These are phyloP conservation scores for Mesopsocus fuscifrons DNA, from an alignment of 2,888 invertebrate species.

Conservation along the genomic window DNA sequence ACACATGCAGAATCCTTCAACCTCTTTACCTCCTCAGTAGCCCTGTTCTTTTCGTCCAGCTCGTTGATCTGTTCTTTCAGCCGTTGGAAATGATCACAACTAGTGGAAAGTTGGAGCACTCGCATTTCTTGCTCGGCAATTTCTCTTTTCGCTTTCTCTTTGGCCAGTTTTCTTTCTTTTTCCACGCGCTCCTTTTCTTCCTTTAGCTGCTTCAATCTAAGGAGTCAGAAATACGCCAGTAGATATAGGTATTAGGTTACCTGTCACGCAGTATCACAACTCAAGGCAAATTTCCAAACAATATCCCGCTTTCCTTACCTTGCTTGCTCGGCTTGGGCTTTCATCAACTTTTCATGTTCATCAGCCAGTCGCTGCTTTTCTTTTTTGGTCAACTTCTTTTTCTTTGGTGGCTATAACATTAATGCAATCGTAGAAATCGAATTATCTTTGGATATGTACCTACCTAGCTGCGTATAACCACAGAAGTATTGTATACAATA, in stretches of 20 bases:
- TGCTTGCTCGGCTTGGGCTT: constrained; percentile 26
- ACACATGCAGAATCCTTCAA: too few species aligned
- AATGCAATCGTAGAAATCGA: too few species aligned
- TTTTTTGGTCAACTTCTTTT: constrained; percentile 13
- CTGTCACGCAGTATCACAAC: too few species aligned
- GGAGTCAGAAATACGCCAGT: not conserved
- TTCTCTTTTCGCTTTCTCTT: constrained; percentile 15
- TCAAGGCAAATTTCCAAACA: too few species aligned
- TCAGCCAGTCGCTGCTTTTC: constrained; percentile 14
- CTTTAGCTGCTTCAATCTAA: constrained; percentile 11
- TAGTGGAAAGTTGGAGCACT: constrained; percentile 11
- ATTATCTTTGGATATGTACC: too few species aligned
- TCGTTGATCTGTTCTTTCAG: not conserved
- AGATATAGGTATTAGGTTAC: too few species aligned
- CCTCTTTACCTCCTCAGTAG: constrained; percentile 3
- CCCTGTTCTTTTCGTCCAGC: not conserved
- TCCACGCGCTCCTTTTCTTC: constrained; percentile 16
- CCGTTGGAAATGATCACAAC: constrained; percentile 12
- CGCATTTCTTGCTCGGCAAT: constrained; percentile 15
- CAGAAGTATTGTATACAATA: too few species aligned
- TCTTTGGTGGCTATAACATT: constrained; percentile 8
- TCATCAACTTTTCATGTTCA: constrained; percentile 13
- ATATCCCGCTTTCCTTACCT: too few species aligned
- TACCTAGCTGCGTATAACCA: too few species aligned
- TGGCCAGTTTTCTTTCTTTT: constrained; percentile 14